Percentiles rank a stretch among this genome's conserved stretches.
Evolutionary conservation across 2,113 vertebrate species (phyloP).

Genomic region (Anolis sagrei): DNA sequence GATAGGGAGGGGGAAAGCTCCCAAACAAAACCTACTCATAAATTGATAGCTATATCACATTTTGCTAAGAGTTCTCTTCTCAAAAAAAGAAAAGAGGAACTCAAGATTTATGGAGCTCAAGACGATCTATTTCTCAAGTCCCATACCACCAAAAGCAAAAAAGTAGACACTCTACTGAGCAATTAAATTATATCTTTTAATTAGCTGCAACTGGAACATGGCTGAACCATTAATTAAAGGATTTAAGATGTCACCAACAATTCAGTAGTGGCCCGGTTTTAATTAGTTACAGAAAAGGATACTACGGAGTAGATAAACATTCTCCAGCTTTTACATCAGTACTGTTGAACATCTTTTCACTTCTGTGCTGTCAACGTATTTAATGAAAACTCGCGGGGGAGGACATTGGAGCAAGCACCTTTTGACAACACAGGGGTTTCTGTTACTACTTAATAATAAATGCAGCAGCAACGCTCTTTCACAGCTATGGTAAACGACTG

Average conservation of each 20-base stretch:
- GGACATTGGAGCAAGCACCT: conserved; percentile 45
- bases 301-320: neutral
- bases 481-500: conserved; percentile 51
- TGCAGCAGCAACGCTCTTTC: conserved; percentile 53
- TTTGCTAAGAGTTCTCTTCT: neutral
- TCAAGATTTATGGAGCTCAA: neutral
- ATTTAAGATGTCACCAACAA: conserved; percentile 57
- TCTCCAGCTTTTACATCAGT: conserved; percentile 48
- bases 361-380: conserved; percentile 51
- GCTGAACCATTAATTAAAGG: conserved; percentile 72
- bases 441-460: conserved; percentile 66
- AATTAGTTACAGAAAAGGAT: conserved; percentile 28
- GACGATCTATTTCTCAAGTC: neutral
- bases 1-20: neutral
- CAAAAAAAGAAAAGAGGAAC: conserved; percentile 31
- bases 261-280: conserved; percentile 46
- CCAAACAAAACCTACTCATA: neutral
- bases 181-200: conserved; percentile 56
- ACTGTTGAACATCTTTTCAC: conserved; percentile 39
- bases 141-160: neutral
- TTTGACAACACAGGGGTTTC: conserved; percentile 56
- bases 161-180: conserved; percentile 4
- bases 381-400: conserved; percentile 40
- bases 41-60: neutral
- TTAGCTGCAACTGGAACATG: conserved; percentile 68